A percentile compares a stretch with the other conserved stretches of the same genome.
These are phyloP conservation scores for Polypedilum vanderplanki DNA, from an alignment of 1,140 invertebrate genomes.

Conservation along the genomic window DNA sequence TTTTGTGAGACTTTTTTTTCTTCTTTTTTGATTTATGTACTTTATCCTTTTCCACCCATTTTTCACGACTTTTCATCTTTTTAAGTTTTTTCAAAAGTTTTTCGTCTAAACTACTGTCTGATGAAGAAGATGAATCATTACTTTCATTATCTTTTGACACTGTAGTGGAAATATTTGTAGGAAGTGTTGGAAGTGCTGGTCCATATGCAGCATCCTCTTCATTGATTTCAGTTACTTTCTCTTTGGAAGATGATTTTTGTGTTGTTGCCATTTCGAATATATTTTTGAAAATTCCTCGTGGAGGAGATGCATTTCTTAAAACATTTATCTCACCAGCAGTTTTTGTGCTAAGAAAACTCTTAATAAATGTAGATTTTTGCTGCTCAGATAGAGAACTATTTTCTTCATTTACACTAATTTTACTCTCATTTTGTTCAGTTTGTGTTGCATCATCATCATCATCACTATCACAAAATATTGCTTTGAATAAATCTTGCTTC, in stretches of 20 bases:
- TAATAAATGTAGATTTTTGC: slow-evolving; percentile 31
- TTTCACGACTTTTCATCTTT: slow-evolving; percentile 29
- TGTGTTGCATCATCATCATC: slow-evolving; percentile 45
- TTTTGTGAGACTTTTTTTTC: slow-evolving; percentile 40
- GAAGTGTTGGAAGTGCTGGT: slow-evolving; percentile 49
- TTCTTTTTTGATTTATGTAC: slow-evolving; percentile 44
- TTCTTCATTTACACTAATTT: slow-evolving; percentile 33
- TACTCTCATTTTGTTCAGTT: slow-evolving; percentile 34
- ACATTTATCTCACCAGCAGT: slow-evolving; percentile 43
- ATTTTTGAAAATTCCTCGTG: slow-evolving; percentile 66
- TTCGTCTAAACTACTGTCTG: slow-evolving; percentile 36
- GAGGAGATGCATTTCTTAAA: slow-evolving; percentile 58
- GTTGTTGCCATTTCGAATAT: slow-evolving; percentile 43
- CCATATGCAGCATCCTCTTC: slow-evolving; percentile 45
- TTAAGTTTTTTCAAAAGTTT: slow-evolving; percentile 35
- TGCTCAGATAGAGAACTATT: background rate
- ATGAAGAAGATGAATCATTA: slow-evolving; percentile 30
- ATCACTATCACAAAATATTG: slow-evolving; percentile 53
- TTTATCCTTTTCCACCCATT: slow-evolving; percentile 44
- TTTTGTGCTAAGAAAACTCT: slow-evolving; percentile 39
- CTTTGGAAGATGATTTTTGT: background rate
- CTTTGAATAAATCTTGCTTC: slow-evolving; percentile 53
- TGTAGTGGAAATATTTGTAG: slow-evolving; percentile 36
- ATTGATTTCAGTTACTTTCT: slow-evolving; percentile 29
- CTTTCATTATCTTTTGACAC: background rate